These are phyloP conservation scores for Ammodytes dubius DNA, from an alignment of 2,113 vertebrate species.

Conservation along the genomic window DNA sequence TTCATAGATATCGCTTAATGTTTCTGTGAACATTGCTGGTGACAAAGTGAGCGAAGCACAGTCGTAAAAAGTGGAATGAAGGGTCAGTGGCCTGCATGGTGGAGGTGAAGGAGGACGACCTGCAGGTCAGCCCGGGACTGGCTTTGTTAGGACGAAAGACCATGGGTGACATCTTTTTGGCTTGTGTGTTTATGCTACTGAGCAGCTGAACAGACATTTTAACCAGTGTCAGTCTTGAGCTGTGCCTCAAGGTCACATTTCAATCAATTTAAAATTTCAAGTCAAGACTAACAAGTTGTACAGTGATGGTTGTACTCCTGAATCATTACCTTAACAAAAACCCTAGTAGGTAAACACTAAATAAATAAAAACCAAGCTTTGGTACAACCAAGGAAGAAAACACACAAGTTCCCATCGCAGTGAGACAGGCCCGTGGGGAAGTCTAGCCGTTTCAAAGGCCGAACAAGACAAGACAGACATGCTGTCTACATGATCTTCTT, in stretches of 20 bases:
- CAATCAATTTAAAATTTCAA: constrained; percentile 30
- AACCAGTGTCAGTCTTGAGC: constrained; percentile 18
- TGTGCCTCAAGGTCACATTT: constrained; percentile 42
- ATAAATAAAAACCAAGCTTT: constrained; percentile 28
- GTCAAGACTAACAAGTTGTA: constrained; percentile 26
- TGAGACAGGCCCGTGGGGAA: constrained; percentile 44
- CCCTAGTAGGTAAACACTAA: constrained; percentile 19
- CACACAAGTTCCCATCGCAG: constrained; percentile 31
- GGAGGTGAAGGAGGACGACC: constrained; percentile 62
- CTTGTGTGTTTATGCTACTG: constrained; percentile 52
- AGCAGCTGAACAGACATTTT: constrained; percentile 55
- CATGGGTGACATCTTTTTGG: constrained; percentile 35
- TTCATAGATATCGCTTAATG: constrained; percentile 44
- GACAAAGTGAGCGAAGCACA: constrained; percentile 52
- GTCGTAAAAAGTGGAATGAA: constrained; percentile 70
- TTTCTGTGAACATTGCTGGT: constrained; percentile 54
- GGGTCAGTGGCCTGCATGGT: constrained; percentile 52
- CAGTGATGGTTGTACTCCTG: constrained; percentile 9
- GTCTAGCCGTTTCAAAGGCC: constrained; percentile 58
- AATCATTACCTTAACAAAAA: constrained; percentile 69
- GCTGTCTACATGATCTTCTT: constrained; percentile 56
- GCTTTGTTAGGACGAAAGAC: constrained; percentile 59
- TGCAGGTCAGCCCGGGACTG: constrained; percentile 45
- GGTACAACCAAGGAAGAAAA: constrained; percentile 35
- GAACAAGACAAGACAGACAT: constrained; percentile 68